A percentile compares a stretch with the other conserved stretches of the same genome.
phyloP scores from a whole-genome alignment of 2,113 vertebrate species.

The Leucopsar rothschildi region DNA sequence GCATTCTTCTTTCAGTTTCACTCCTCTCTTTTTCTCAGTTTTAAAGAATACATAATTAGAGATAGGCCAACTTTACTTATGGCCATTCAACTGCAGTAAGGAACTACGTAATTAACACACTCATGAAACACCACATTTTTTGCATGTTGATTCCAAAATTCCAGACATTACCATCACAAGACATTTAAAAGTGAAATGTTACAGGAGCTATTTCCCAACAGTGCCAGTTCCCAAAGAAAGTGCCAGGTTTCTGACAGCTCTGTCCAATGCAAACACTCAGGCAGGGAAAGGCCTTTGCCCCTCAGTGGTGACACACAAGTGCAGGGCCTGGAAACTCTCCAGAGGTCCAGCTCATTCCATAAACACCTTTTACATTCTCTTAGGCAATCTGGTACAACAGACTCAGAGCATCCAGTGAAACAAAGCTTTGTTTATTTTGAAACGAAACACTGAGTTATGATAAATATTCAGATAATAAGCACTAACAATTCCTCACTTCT shows the following conservation, averaged over 20 bases:
- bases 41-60: neutral
- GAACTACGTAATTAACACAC: neutral
- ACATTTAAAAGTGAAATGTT: neutral
- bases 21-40: neutral
- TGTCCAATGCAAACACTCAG: accelerated
- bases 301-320: neutral
- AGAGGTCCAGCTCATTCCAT: neutral
- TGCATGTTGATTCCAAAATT: neutral
- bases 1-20: neutral
- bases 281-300: neutral
- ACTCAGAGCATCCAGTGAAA: neutral
- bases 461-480: neutral
- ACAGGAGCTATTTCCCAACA: neutral
- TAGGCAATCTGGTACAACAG: neutral
- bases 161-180: neutral
- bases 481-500: neutral
- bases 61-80: neutral
- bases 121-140: neutral
- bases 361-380: neutral
- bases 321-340: neutral
- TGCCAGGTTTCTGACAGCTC: neutral
- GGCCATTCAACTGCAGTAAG: neutral
- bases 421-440: neutral
- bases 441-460: neutral
- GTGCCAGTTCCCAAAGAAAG: neutral